Evolutionary conservation across 2,888 invertebrate species (phyloP).

Genomic region (Cheilosia grossa): DNA sequence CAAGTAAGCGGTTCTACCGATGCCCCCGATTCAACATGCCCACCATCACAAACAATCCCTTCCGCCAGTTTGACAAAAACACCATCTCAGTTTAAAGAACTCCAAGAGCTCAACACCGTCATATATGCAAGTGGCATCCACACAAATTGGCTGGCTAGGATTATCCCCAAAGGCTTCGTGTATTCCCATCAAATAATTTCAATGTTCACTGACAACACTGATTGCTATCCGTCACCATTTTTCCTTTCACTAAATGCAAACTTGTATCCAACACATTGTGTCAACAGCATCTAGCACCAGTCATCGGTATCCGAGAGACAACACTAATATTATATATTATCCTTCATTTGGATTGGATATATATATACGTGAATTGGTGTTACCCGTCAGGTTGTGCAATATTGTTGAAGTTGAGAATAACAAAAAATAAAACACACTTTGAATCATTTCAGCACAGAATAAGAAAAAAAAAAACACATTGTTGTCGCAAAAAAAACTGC

Average conservation of each 20-base stretch:
- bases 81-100: too few relatives aligned
- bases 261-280: slow-evolving; percentile 61
- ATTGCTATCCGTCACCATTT: slow-evolving; percentile 67
- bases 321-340: slow-evolving; percentile 71
- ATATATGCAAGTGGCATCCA: neutral
- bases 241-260: slow-evolving; percentile 42
- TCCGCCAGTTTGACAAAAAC: too few relatives aligned
- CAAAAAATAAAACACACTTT: slow-evolving; percentile 16
- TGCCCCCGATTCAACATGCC: too few relatives aligned
- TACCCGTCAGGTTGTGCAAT: slow-evolving; percentile 56
- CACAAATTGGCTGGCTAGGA: slow-evolving; percentile 42
- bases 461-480: slow-evolving; percentile 18
- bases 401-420: slow-evolving; percentile 23
- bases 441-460: slow-evolving; percentile 26
- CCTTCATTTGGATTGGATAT: slow-evolving; percentile 57
- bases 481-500: slow-evolving; percentile 8
- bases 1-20: too few relatives aligned
- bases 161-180: slow-evolving; percentile 32
- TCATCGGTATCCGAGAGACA: slow-evolving; percentile 57
- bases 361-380: slow-evolving; percentile 56
- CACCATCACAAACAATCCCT: too few relatives aligned
- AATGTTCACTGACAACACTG: slow-evolving; percentile 62
- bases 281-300: slow-evolving; percentile 59
- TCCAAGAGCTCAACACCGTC: neutral
- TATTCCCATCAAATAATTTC: slow-evolving; percentile 49